Base-by-base conservation (phyloP, 1,140 invertebrate species). In the Holcopasites calliopsidis region DNA sequence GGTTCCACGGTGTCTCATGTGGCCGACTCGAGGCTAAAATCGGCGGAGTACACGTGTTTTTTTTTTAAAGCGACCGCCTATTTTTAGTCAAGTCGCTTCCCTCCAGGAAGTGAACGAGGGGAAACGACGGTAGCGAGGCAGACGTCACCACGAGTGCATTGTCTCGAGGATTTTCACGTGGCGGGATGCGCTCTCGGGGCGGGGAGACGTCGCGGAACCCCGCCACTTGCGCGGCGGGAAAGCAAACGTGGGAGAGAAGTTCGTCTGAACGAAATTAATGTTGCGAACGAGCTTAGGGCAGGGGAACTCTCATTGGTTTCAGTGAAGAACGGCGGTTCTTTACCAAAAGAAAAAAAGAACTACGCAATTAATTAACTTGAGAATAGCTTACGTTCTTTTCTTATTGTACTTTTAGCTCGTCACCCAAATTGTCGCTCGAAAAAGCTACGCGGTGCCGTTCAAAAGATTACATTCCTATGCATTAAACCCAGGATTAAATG, bases 41-140 rank as follows among this genome's bases (percentile, higher is more conserved):
- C 65, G 49, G 76, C 47, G 47, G 50, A 13, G 55, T 35, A 62
- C 81, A 84, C 78, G 82, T 83, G 82, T 77, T n/a, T n/a, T n/a
- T n/a, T n/a, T n/a, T n/a, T n/a, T 84, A 77, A 83, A 77, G 52
- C 58, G 58, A 62, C 65, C 61, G 60, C 65, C 81, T 83, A 83
- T 83, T 83, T 83, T 83, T 83, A 83, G 81, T 83, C 50, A 35
- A n/a, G 49, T 54, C 58, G 47, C 69, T 79, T 83, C 71, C 71
- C 80, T 82, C 82, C 75, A 73, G 80, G 75, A 78, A 82, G 80
- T 58, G 79, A 76, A 70, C 65, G 52, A 64, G 38, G 58, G 52
- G 42, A 60, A 61, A 66, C 35, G 69, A 57, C 33, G 57, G 33
- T 47, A 11, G 18, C 38, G 33, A 18, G 44, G 21, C 70, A 75